Evolutionary conservation across 37 sponge, comb jelly and placozoan species (phyloP).

Genomic region (Eunapius fragilis): DNA sequence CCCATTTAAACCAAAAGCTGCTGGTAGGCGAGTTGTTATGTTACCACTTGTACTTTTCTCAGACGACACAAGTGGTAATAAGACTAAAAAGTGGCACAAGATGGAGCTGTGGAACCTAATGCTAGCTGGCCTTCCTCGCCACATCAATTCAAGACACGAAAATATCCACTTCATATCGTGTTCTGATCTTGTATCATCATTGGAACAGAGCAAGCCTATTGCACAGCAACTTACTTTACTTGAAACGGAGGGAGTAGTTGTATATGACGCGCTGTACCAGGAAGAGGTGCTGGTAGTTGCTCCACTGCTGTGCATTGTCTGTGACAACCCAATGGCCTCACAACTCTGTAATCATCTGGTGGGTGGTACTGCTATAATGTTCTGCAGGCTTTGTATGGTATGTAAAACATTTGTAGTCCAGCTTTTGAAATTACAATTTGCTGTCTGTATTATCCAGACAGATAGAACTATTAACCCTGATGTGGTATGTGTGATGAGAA

Average conservation of each 20-base stretch:
- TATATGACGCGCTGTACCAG: conserved; percentile 12
- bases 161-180: conserved; percentile 49
- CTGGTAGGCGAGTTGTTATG: too few relatives aligned
- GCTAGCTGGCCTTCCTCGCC: conserved; percentile 17
- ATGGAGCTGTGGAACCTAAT: too few relatives aligned
- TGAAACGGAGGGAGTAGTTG: conserved; percentile 14
- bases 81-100: too few relatives aligned
- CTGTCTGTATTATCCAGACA: background rate
- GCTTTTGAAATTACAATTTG: background rate
- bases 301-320: conserved; percentile 15
- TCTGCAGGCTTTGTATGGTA: conserved; percentile 57
- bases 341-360: conserved; percentile 31
- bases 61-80: too few relatives aligned
- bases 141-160: conserved; percentile 14
- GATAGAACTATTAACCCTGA: background rate
- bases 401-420: background rate
- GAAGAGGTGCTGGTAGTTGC: conserved; percentile 37
- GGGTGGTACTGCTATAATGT: conserved; percentile 30
- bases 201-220: conserved; percentile 24
- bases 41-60: too few relatives aligned
- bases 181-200: conserved; percentile 23
- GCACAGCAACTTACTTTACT: conserved; percentile 3
- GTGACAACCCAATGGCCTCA: conserved; percentile 50
- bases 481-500: background rate
- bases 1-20: too few relatives aligned